These are phyloP conservation scores for Rhinophrynus dorsalis DNA, from an alignment of 2,797 vertebrate species.

Conservation along the genomic window DNA sequence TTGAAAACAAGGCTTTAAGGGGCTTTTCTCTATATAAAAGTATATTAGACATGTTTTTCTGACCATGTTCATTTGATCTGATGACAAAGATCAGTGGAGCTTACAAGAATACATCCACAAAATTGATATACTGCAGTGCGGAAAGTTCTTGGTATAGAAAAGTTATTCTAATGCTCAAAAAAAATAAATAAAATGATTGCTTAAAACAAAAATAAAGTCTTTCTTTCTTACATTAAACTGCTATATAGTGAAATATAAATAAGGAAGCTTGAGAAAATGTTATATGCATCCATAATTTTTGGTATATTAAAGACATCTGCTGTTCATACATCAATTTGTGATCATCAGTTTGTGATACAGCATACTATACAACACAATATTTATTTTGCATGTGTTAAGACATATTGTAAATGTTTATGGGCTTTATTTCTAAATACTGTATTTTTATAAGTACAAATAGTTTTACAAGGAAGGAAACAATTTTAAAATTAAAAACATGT, in stretches of 20 bases:
- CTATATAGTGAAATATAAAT: neutral
- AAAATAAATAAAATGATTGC: neutral
- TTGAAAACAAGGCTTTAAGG: neutral
- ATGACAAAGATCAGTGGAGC: neutral
- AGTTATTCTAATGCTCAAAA: neutral
- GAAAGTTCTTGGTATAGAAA: neutral
- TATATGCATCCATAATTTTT: neutral
- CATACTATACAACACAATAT: too few relatives aligned
- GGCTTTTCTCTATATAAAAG: neutral
- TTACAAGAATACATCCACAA: neutral
- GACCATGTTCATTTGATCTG: neutral
- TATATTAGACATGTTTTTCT: slow-evolving; percentile 4
- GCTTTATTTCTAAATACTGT: too few relatives aligned
- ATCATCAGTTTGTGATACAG: too few relatives aligned
- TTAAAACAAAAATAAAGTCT: neutral
- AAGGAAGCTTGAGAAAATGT: neutral
- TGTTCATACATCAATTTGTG: neutral
- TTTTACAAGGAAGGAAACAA: too few relatives aligned
- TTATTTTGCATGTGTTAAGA: too few relatives aligned
- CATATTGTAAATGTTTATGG: too few relatives aligned
- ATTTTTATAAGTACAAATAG: too few relatives aligned
- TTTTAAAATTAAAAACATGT: too few relatives aligned
- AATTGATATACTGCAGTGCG: neutral
- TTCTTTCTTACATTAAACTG: neutral
- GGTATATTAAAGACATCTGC: neutral